Base-by-base conservation (phyloP, 2,797 vertebrate genomes). In the Muraenolepis orangiensis region DNA sequence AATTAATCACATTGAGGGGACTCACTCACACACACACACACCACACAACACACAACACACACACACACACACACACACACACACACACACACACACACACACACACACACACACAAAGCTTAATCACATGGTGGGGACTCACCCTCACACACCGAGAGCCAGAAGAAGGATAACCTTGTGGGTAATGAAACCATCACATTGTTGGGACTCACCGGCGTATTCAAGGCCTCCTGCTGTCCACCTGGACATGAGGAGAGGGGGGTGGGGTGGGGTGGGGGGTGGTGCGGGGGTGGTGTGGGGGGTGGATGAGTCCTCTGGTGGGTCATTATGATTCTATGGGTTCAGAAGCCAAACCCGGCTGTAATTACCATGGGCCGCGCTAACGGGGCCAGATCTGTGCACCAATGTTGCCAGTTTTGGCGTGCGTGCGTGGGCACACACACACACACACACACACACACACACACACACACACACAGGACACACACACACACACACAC, bases 361-460 rank as follows among this genome's bases (percentile, higher is more conserved):
- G 51, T 57, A 57, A 57, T 57, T 57, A 57, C 51, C 51, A 57
- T 57, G 51, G 51, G 18, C n/a, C n/a, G n/a, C 51, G 51, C 51
- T n/a, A n/a, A n/a, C 51, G 51, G 51, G 51, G 51, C 51, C 51
- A 57, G 51, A 57, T 57, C 51, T 57, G 51, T 57, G 51, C 51
- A 57, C 51, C 51, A 20, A 57, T n/a, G 51, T 57, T 18, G 51
- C 51, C 51, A 57, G 51, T 57, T 57, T n/a, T 57, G 51, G 51
- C 51, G n/a, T 20, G 7, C 5, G 4, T 20, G 8, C 51, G 10
- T 18, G 14, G 13, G 13, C 40, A 42, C 40, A 16, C 40, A 46
- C 42, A 20, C 40, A 46, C 42, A 46, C 40, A 46, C 40, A 46
- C 46, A 57, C 46, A 57, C 46, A 57, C 46, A 57, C 51, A 57